Base-by-base conservation (phyloP, 2,113 vertebrate species). In the Ramphastos sulfuratus region DNA sequence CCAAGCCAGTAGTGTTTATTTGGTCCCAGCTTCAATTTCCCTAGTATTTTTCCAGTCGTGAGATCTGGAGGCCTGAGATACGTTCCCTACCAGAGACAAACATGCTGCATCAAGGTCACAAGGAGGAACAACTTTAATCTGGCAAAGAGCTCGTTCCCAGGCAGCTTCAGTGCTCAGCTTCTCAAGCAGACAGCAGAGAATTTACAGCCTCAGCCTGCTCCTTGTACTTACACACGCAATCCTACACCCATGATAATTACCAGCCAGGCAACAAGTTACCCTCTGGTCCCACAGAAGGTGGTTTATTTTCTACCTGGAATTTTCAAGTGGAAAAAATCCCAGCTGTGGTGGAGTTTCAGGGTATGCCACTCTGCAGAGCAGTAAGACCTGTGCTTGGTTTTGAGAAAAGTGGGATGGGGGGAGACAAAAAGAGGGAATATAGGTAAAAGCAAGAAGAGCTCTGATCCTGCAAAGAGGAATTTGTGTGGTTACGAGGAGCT, bases 201-300 rank as follows among this genome's bases (percentile, higher is more conserved):
- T 95, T 96, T 95, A 96, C 83, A 82, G 16, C 85, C 55, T 84
- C 71, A 58, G 63, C 82, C 91, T 82, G 90, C 55, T 94, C 79
- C 79, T 59, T 35, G 23, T 91, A 94, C 94, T 84, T 79, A 76
- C 46, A 63, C 17, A 83, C 0, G 65, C 82, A 95, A 96, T 77
- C 30, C 66, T 91, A 96, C 73, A 91, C 87, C 58, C 37, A 55
- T 69, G 82, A 58, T 80, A 90, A 91, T 93, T 70, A 89, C 65
- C 44, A 80, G 23, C 64, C 60, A 71, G 64, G 64, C 76, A 88
- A 74, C 25, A 85, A 89, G 79, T 61, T 77, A 81, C 73, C 28
- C 82, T 81, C 76, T 2, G 6, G 46, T 56, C 60, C 61, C 27
- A 59, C n/a, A 18, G 31, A 59, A 88, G 63, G 46, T 65, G 77